A percentile compares a stretch with the other conserved stretches of the same genome.
Evolutionary conservation across 2,888 invertebrate species (phyloP).

Genomic region (Ennomos quercinarius): DNA sequence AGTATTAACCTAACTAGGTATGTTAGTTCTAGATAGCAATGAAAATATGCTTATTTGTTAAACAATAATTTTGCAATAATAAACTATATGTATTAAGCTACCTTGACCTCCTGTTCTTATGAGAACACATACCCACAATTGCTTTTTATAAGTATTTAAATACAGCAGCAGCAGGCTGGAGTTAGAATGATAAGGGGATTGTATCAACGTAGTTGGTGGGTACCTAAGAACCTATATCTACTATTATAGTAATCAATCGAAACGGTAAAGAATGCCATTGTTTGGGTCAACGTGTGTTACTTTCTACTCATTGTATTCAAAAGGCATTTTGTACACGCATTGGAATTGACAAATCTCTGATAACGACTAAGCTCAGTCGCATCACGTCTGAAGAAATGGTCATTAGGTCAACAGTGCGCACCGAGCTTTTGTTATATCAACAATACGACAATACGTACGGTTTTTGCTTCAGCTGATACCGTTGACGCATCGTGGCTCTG

Average conservation of each 20-base stretch:
- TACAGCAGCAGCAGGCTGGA: too few species aligned
- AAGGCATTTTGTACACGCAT: constrained; percentile 58
- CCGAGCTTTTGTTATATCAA: constrained; percentile 37
- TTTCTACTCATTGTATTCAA: constrained; percentile 73
- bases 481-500: constrained; percentile 72
- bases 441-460: constrained; percentile 70
- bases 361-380: constrained; percentile 46
- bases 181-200: too few species aligned
- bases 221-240: not conserved
- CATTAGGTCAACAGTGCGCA: constrained; percentile 52
- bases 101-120: too few species aligned
- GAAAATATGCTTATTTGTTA: too few species aligned
- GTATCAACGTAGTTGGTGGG: not conserved
- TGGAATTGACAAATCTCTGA: constrained; percentile 51
- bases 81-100: too few species aligned
- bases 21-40: not conserved
- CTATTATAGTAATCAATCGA: constrained; percentile 8
- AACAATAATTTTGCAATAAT: too few species aligned
- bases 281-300: constrained; percentile 57
- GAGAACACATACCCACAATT: too few species aligned
- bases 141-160: too few species aligned
- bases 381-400: constrained; percentile 53
- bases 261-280: constrained; percentile 66
- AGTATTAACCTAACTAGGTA: not conserved
- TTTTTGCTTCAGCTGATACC: constrained; percentile 81